A percentile compares a stretch with the other conserved stretches of the same genome.
Evolutionary conservation across 2,888 invertebrate species (phyloP).

Genomic region (Polietes domitor): DNA sequence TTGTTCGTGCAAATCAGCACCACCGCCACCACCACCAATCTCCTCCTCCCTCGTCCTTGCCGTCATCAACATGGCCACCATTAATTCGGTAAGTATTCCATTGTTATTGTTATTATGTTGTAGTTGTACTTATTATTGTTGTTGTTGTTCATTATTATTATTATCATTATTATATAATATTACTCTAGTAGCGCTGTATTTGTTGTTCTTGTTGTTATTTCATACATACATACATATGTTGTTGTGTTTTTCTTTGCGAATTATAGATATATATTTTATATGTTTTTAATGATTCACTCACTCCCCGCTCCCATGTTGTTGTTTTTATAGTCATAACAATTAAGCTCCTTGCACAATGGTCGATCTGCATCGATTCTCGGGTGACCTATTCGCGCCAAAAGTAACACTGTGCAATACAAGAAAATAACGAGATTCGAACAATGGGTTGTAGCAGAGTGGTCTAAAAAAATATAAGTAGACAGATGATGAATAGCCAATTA

Average conservation of each 20-base stretch:
- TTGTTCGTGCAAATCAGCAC: constrained; percentile 62
- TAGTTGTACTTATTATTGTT: constrained; percentile 29
- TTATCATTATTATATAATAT: background rate
- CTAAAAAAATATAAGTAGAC: too few relatives aligned
- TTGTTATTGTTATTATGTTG: constrained; percentile 35
- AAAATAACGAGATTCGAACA: too few relatives aligned
- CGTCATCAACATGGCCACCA: constrained; percentile 77
- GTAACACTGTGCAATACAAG: too few relatives aligned
- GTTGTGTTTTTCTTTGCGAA: background rate
- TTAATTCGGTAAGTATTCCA: constrained; percentile 79
- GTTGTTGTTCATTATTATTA: constrained; percentile 15
- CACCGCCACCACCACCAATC: constrained; percentile 68
- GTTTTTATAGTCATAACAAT: background rate
- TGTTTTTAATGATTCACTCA: constrained; percentile 44
- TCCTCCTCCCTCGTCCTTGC: constrained; percentile 62
- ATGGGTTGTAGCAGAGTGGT: too few relatives aligned
- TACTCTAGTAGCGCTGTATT: constrained; percentile 11
- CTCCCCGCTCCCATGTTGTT: background rate
- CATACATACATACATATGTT: background rate
- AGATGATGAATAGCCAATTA: too few relatives aligned
- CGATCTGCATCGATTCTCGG: background rate
- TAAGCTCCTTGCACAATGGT: background rate
- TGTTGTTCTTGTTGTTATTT: constrained; percentile 27
- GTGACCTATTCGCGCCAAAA: background rate
- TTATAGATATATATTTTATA: constrained; percentile 14